Conservation (phyloP, 2,888 invertebrate genomes). For the Eremobia ochroleuca region DNA sequence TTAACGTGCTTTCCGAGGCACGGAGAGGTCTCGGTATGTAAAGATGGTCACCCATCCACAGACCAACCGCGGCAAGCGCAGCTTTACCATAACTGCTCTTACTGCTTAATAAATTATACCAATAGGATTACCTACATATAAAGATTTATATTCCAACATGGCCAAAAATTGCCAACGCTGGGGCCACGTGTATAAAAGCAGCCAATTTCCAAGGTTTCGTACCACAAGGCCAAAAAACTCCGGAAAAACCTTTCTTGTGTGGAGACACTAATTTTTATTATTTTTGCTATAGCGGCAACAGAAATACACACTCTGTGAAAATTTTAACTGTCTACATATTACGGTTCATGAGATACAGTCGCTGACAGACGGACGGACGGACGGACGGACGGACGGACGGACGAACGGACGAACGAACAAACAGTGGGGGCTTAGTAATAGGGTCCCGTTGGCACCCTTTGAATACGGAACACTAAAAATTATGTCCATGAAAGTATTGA, state of each 20-base stretch:
- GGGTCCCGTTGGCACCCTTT: not conserved
- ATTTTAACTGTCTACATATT: not conserved
- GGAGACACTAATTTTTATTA: not conserved
- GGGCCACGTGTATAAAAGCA: not conserved
- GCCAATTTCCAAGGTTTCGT: not conserved
- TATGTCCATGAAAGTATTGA: not conserved
- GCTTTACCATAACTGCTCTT: constrained; percentile 15
- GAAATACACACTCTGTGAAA: not conserved
- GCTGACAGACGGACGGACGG: not conserved
- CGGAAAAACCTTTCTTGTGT: not conserved
- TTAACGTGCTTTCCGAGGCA: too few relatives aligned
- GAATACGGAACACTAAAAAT: not conserved
- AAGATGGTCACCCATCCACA: too few relatives aligned
- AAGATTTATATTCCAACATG: constrained; percentile 10
- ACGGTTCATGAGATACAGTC: not conserved
- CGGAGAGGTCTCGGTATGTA: too few relatives aligned
- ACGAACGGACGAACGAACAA: not conserved
- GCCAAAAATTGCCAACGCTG: not conserved
- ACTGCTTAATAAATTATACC: not conserved
- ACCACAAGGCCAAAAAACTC: not conserved
- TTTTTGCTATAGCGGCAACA: not conserved
- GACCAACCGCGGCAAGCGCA: too few relatives aligned
- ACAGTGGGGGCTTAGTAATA: not conserved
- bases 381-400: not conserved
- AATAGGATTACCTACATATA: not conserved